phyloP scores from a whole-genome alignment of 2,113 vertebrate genomes.

The Bostrychus sinensis region DNA sequence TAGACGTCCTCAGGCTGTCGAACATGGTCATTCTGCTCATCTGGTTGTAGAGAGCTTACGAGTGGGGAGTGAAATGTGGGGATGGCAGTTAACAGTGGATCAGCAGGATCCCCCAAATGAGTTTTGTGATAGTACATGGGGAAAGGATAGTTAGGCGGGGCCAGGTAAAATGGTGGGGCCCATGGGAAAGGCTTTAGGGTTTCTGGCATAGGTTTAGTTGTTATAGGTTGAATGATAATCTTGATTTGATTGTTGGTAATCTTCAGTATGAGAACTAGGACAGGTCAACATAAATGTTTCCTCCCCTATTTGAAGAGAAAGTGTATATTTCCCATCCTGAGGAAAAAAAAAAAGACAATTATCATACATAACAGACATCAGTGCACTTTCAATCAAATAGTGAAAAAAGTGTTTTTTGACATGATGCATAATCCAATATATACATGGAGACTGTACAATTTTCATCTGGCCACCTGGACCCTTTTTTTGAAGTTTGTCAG shows the following conservation, averaged over 20 bases:
- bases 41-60: background rate
- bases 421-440: too few relatives aligned
- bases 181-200: slow-evolving; percentile 23
- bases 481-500: too few relatives aligned
- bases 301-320: slow-evolving; percentile 47
- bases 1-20: background rate
- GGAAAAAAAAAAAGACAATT: background rate
- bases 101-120: background rate
- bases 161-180: slow-evolving; percentile 63
- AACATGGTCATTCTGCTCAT: background rate
- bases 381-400: too few relatives aligned
- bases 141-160: slow-evolving; percentile 63
- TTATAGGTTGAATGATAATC: background rate
- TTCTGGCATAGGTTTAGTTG: background rate
- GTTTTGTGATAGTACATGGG: slow-evolving; percentile 28
- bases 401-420: too few relatives aligned
- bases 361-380: too few relatives aligned
- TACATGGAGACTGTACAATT: too few relatives aligned
- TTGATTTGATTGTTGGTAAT: background rate
- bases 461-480: too few relatives aligned
- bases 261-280: slow-evolving; percentile 19
- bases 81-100: background rate
- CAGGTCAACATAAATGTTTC: slow-evolving; percentile 49
- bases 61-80: accelerated
- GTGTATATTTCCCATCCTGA: slow-evolving; percentile 54